phyloP scores from a whole-genome alignment of 1,140 invertebrate species.

The Melitaea cinxia region DNA sequence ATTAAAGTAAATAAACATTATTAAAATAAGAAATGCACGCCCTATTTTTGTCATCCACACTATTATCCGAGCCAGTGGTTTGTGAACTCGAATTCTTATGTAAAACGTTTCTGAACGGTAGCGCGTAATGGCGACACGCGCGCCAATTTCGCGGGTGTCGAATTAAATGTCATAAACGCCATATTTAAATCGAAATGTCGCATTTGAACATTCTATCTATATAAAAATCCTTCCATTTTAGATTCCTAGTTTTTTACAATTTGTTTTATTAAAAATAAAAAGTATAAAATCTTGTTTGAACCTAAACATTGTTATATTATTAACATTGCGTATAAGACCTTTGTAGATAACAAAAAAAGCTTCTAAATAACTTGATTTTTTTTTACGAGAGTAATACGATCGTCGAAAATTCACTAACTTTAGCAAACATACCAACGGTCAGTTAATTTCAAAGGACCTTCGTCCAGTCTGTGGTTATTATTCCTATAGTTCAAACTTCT shows the following conservation, averaged over 20 bases:
- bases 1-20: not conserved
- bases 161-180: constrained; percentile 56
- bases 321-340: too few species aligned
- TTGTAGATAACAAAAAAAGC: too few species aligned
- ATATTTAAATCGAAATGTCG: constrained; percentile 56
- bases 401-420: too few species aligned
- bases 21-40: constrained; percentile 5
- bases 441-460: too few species aligned
- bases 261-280: not conserved
- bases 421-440: too few species aligned
- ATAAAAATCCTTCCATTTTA: not conserved
- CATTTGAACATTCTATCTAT: not conserved
- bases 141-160: constrained; percentile 64
- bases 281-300: too few species aligned
- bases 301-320: too few species aligned
- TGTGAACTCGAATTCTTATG: constrained; percentile 72
- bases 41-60: constrained; percentile 37
- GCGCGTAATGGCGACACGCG: constrained; percentile 63
- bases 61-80: constrained; percentile 68
- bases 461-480: too few species aligned
- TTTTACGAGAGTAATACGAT: too few species aligned
- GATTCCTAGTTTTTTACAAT: not conserved
- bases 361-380: too few species aligned
- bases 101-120: constrained; percentile 56
- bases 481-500: not conserved